A percentile compares a stretch with the other conserved stretches of the same genome.
Conservation (phyloP, 37 sponge, comb jelly and placozoan genomes). For the Ephydatia muelleri region DNA sequence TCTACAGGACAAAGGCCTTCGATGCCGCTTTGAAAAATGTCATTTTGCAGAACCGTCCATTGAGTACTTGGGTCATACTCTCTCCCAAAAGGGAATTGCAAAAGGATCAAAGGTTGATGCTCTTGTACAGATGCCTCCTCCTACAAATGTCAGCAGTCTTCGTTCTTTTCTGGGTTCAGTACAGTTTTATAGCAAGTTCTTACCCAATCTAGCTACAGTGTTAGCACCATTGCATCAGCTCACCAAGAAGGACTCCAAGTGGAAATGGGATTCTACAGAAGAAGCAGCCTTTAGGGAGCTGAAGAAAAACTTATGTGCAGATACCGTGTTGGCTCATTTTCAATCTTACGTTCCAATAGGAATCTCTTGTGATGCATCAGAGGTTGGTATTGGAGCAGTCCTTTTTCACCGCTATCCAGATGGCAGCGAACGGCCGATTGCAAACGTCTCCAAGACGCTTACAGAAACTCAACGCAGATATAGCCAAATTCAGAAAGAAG, state of each 20-base stretch:
- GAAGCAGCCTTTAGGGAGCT: constrained; percentile 1
- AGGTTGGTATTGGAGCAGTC: constrained; percentile 51
- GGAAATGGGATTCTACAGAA: constrained; percentile 22
- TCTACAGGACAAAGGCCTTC: constrained; percentile 28
- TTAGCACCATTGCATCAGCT: constrained; percentile 24
- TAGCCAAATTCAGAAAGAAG: constrained; percentile 60
- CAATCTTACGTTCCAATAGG: constrained; percentile 12
- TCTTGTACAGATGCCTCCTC: constrained; percentile 32
- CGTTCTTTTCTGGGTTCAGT: constrained; percentile 47
- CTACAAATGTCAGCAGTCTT: constrained; percentile 27
- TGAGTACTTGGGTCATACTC: constrained; percentile 49
- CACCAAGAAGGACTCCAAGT: constrained; percentile 2
- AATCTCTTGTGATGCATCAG: constrained; percentile 48
- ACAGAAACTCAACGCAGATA: constrained; percentile 46
- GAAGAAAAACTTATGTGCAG: constrained; percentile 4
- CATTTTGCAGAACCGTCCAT: constrained; percentile 20
- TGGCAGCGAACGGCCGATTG: constrained; percentile 48
- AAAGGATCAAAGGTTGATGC: constrained; percentile 35
- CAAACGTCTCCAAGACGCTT: constrained; percentile 60
- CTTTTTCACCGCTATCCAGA: constrained; percentile 43
- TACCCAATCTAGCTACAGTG: constrained; percentile 36
- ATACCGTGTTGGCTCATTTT: constrained; percentile 37
- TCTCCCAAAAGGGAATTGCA: neutral
- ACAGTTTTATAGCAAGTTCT: constrained; percentile 43
- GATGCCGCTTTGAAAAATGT: constrained; percentile 27